Evolutionary conservation across 2,113 vertebrate genomes (phyloP).

Genomic region (Hippocampus mohnikei): DNA sequence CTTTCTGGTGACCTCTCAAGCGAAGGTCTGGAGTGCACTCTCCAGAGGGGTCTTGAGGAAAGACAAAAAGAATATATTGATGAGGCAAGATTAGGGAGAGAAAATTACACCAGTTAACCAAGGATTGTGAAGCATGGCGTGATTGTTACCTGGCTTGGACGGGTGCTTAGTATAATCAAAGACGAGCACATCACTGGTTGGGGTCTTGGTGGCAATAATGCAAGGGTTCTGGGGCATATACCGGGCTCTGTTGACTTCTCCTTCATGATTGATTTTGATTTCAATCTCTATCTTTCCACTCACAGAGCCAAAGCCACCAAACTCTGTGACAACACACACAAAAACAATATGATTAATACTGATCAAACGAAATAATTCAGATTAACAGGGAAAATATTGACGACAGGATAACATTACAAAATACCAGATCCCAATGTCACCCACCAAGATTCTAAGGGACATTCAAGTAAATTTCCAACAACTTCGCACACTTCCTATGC

Average conservation of each 20-base stretch:
- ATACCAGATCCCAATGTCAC: background rate
- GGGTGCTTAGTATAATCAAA: constrained; percentile 99
- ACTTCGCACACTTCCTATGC: no score
- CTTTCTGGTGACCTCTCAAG: constrained; percentile 94
- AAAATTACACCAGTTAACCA: background rate
- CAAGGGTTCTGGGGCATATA: constrained; percentile 99
- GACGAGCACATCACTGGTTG: constrained; percentile 94
- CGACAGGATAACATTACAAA: background rate
- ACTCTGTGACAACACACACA: constrained; percentile 72
- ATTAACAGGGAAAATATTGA: background rate
- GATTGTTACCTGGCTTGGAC: constrained; percentile 86
- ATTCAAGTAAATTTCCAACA: background rate
- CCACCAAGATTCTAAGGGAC: background rate
- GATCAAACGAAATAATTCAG: background rate
- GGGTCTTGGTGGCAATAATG: constrained; percentile 97
- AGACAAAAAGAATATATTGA: background rate
- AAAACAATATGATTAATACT: background rate
- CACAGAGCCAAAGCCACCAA: constrained; percentile 97
- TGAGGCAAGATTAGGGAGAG: background rate
- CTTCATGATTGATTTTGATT: constrained; percentile 98
- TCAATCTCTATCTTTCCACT: constrained; percentile 98
- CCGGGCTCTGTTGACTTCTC: constrained; percentile 94
- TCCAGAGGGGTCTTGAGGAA: constrained; percentile 85
- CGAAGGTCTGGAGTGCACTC: constrained; percentile 96
- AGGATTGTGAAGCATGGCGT: background rate